Base-by-base conservation (phyloP, 2,113 vertebrate species). In the Oophaga pumilio region DNA sequence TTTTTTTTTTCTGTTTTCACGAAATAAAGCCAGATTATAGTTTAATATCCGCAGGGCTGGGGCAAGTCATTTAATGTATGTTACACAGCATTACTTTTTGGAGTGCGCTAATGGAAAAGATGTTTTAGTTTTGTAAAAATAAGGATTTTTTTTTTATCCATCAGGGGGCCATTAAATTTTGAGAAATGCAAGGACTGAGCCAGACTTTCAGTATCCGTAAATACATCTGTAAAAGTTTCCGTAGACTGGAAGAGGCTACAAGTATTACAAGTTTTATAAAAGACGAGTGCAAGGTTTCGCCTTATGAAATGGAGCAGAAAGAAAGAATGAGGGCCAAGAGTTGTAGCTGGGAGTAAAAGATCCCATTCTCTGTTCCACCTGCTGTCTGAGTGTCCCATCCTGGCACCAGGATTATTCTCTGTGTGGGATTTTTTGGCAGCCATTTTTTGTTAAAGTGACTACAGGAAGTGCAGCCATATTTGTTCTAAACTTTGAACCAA, bases 91-190 rank as follows among this genome's bases (percentile, higher is more conserved):
- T 22, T 82, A n/a, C 26, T 13, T 82, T 64, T 43, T 82, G 17
- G 78, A 81, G 78, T 17, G 20, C 11, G 20, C 18, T 64, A 62
- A 82, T 82, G 79, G 79, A 82, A 82, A 82, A 82, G 79, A 49
- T 64, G 57, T 22, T 18, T 59, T 62, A 82, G 8, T 50, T 52
- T n/a, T 49, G 11, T 49, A 64, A 49, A 49, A 64, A 24, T 49
- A 24, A 13, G 28, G 11, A 18, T 0, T 18, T 82, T 60, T 64
- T 49, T 49, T 64, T 64, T 22, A 15, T 14, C 28, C 52, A 8
- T 82, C 18, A 62, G 3, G 20, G 59, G 59, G 28, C 59, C 79
- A 64, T 82, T 82, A 64, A 64, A 82, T 11, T 60, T 20, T 2
- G 33, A 82, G 52, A 28, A 43, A n/a, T 24, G 33, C 33, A 11